A percentile compares a stretch with the other conserved stretches of the same genome.
These are phyloP conservation scores for Heteromyza rotundicornis DNA, from an alignment of 2,888 invertebrate genomes.

Conservation along the genomic window DNA sequence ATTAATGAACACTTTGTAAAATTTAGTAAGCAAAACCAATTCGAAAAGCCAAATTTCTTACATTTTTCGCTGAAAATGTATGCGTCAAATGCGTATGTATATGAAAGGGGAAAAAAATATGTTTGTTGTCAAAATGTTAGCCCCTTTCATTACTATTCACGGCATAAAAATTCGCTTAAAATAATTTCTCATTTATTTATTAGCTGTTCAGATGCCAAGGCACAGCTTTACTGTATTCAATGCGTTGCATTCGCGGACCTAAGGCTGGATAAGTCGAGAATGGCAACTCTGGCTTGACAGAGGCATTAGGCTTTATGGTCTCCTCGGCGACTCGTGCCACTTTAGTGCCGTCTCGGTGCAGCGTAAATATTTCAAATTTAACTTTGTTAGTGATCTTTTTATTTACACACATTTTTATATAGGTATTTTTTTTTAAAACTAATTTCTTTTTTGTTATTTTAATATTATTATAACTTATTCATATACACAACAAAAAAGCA, in stretches of 20 bases:
- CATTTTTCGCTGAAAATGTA: too few species aligned
- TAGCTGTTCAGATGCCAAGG: not conserved
- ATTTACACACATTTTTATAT: not conserved
- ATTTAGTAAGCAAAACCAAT: too few species aligned
- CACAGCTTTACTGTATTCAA: not conserved
- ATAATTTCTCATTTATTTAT: not conserved
- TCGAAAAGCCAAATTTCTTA: too few species aligned
- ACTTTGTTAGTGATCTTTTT: not conserved
- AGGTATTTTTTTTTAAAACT: not conserved
- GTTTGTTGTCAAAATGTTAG: too few species aligned
- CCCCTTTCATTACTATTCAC: too few species aligned
- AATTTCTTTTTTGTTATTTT: conserved; percentile 2
- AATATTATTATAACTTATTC: not conserved
- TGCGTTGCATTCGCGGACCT: not conserved
- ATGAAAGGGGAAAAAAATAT: too few species aligned
- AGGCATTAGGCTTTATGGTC: too few species aligned
- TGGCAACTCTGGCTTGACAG: not conserved
- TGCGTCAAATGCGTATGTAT: too few species aligned
- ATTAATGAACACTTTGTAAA: conserved; percentile 34
- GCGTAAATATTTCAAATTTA: not conserved
- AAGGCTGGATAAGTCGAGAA: not conserved
- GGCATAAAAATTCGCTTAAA: too few species aligned
- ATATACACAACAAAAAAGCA: conserved; percentile 6
- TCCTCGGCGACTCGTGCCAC: not conserved
- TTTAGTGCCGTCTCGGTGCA: not conserved